Conservation (phyloP, 2,888 invertebrate species). For the Villa cingulata region DNA sequence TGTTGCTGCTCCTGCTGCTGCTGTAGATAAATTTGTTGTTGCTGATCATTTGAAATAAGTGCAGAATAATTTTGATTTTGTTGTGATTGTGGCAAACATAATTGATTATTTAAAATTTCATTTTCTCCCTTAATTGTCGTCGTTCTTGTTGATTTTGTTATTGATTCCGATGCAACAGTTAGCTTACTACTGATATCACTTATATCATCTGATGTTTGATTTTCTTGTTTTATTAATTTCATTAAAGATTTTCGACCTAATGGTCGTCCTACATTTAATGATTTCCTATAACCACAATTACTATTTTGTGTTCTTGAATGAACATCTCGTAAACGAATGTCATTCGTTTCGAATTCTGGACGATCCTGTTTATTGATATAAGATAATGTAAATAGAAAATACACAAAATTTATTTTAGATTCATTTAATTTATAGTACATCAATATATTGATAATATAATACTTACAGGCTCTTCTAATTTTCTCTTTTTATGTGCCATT, state of each 20-base stretch:
- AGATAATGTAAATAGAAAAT: slow-evolving; percentile 2
- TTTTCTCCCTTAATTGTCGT: background rate
- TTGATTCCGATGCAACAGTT: no score
- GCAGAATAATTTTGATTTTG: background rate
- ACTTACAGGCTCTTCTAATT: slow-evolving; percentile 53
- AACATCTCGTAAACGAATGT: slow-evolving; percentile 57
- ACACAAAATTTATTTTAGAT: no score
- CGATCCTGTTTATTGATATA: slow-evolving; percentile 46
- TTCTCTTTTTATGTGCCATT: slow-evolving; percentile 53
- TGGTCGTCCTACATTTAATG: slow-evolving; percentile 18
- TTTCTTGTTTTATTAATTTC: slow-evolving; percentile 10
- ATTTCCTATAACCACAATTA: slow-evolving; percentile 26
- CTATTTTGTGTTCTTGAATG: slow-evolving; percentile 32
- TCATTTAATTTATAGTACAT: no score
- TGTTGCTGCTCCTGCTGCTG: no score
- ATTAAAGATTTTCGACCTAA: slow-evolving; percentile 29
- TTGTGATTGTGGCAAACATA: background rate
- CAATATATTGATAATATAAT: slow-evolving; percentile 6
- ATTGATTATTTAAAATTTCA: background rate
- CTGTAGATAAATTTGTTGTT: no score
- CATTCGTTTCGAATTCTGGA: slow-evolving; percentile 62
- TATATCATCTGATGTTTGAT: slow-evolving; percentile 1
- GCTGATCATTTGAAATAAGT: background rate
- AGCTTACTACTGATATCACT: no score
- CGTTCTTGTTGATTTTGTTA: background rate